phyloP scores from a whole-genome alignment of 1,140 invertebrate genomes.

The Heliconius hermathena region DNA sequence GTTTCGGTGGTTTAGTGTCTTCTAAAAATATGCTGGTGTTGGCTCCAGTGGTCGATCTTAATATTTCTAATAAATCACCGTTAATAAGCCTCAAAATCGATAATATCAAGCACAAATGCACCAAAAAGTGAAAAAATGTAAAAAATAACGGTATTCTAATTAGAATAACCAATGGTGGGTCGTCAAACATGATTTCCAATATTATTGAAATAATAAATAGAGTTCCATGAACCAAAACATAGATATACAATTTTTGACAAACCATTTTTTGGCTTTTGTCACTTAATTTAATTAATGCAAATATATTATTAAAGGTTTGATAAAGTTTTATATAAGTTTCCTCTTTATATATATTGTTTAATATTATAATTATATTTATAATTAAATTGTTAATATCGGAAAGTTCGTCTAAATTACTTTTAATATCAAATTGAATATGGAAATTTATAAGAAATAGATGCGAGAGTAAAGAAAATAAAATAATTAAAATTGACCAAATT shows the following conservation, averaged over 20 bases:
- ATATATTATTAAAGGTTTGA: conserved; percentile 42
- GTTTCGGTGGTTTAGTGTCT: conserved; percentile 25
- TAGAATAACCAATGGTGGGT: conserved; percentile 51
- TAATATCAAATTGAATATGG: conserved; percentile 39
- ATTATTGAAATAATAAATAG: conserved; percentile 45
- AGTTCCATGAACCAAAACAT: conserved; percentile 40
- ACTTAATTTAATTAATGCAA: conserved; percentile 46
- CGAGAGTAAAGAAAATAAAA: conserved; percentile 18
- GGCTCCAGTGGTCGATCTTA: conserved; percentile 17
- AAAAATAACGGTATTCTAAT: conserved; percentile 58
- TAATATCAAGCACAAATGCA: conserved; percentile 56
- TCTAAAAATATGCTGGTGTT: conserved; percentile 17
- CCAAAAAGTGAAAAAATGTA: conserved; percentile 50
- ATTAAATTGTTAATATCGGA: conserved; percentile 53
- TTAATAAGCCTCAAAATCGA: conserved; percentile 58
- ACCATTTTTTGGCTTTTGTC: conserved; percentile 47
- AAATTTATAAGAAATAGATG: conserved; percentile 39
- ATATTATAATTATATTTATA: conserved; percentile 48
- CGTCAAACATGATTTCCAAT: conserved; percentile 46
- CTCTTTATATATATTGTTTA: conserved; percentile 42
- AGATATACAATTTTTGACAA: conserved; percentile 50
- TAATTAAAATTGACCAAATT: conserved; percentile 41
- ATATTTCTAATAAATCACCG: conserved; percentile 43
- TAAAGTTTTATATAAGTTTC: conserved; percentile 44
- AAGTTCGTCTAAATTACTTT: conserved; percentile 48